These are phyloP conservation scores for Gadopsis bispinosus DNA, from an alignment of 2,797 vertebrate genomes.

Conservation along the genomic window DNA sequence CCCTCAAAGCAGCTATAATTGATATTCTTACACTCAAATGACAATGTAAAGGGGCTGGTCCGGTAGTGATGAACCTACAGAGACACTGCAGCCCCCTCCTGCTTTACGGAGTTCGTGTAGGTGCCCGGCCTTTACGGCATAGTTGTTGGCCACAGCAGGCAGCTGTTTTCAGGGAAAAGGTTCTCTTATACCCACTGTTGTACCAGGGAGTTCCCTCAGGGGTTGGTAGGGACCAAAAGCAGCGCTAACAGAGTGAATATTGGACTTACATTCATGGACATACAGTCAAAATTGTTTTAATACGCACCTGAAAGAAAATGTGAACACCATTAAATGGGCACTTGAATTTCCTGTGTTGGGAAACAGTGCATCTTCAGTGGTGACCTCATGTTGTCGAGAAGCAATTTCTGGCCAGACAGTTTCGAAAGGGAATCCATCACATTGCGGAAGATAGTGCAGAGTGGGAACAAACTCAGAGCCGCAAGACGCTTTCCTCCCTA, in stretches of 20 bases:
- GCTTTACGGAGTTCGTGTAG: background rate
- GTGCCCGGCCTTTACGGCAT: background rate
- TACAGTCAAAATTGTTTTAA: background rate
- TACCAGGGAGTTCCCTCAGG: background rate
- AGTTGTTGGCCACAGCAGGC: too few relatives aligned
- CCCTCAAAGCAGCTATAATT: too few relatives aligned
- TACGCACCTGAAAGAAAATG: background rate
- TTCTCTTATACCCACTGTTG: background rate
- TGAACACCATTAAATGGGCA: background rate
- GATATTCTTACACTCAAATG: too few relatives aligned
- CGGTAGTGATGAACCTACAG: background rate
- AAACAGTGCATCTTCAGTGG: background rate
- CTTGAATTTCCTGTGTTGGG: background rate
- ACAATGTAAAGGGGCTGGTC: background rate
- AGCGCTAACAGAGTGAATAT: too few relatives aligned
- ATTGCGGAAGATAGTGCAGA: background rate
- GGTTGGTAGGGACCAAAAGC: too few relatives aligned
- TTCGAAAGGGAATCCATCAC: background rate
- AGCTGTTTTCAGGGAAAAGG: background rate
- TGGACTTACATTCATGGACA: background rate
- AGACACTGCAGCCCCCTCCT: background rate
- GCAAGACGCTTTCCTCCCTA: background rate
- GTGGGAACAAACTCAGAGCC: background rate
- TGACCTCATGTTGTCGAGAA: background rate
- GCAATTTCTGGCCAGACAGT: background rate